These are phyloP conservation scores for Drosophila demipolita DNA, from an alignment of 2,888 invertebrate genomes.

Conservation along the genomic window DNA sequence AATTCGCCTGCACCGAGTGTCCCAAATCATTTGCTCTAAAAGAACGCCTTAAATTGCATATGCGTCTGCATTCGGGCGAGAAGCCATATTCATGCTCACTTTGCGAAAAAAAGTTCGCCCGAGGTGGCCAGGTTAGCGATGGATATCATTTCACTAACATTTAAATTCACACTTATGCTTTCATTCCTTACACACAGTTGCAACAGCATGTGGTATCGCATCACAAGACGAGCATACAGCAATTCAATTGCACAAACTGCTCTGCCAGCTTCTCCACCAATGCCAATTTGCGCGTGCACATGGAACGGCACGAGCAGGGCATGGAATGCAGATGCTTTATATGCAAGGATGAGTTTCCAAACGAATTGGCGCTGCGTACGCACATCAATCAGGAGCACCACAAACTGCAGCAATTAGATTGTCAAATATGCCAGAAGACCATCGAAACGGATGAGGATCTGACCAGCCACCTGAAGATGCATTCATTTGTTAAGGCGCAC, in stretches of 20 bases:
- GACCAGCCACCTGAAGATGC: conserved; percentile 91
- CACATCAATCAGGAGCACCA: conserved; percentile 92
- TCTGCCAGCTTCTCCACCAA: conserved; percentile 89
- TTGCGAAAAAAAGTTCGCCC: conserved; percentile 89
- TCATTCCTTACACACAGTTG: conserved; percentile 62
- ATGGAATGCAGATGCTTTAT: conserved; percentile 92
- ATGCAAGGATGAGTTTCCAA: conserved; percentile 91
- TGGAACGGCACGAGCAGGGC: conserved; percentile 90
- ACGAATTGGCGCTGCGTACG: conserved; percentile 89
- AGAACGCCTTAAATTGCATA: conserved; percentile 90
- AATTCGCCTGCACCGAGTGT: conserved; percentile 90
- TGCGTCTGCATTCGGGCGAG: conserved; percentile 90
- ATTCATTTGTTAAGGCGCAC: conserved; percentile 90
- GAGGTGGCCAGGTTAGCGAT: conserved; percentile 89
- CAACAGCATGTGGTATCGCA: conserved; percentile 91
- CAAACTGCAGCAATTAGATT: conserved; percentile 91
- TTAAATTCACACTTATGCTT: neutral
- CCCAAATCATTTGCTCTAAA: conserved; percentile 91
- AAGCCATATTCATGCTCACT: conserved; percentile 88
- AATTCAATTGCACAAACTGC: conserved; percentile 90
- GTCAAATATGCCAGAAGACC: conserved; percentile 92
- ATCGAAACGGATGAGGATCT: conserved; percentile 93
- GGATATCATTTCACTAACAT: neutral
- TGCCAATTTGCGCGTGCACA: conserved; percentile 88
- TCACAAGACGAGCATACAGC: conserved; percentile 87